Base-by-base conservation (phyloP, 2,888 invertebrate species). In the Melinaea menophilus region DNA sequence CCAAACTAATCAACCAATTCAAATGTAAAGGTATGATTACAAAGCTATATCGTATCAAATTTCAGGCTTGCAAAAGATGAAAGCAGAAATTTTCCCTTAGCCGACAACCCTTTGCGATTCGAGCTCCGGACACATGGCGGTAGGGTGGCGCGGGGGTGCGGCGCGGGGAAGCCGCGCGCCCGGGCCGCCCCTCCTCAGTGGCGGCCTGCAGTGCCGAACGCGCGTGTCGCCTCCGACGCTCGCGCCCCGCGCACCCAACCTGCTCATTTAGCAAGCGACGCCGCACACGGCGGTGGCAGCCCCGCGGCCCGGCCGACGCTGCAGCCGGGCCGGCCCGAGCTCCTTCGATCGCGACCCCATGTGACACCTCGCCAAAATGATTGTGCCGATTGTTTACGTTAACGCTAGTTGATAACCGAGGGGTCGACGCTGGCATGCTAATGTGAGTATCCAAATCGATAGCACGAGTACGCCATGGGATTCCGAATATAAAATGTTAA, bases 131-230 rank as follows among this genome's bases (percentile, higher is more conserved):
- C 86, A 84, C 84, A 87, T 85, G 82, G 81, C 81, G 81, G 72
- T 79, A 80, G 71, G 73, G 73, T 70, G 77, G 68, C 74, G 70
- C 72, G 73, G 76, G 72, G 73, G 74, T 73, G 70, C 72, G 70
- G 70, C 69, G 74, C 77, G 75, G 73, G 79, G 79, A 81, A 84
- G 81, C 77, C 79, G 82, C 79, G 79, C 78, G 77, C 85, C 86
- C 86, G 87, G 86, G 86, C 85, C 88, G 87, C 88, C 89, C 88
- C 89, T 87, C 88, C 90, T 87, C 89, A 89, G 90, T 89, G 90
- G 86, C 88, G 88, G 88, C 81, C 83, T 86, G 89, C 89, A 88
- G 88, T 88, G 87, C 88, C 87, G 84, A 82, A 84, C 86, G 88
- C 88, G 90, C 90, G 89, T 88, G 88, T 89, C 88, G 88, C 84